phyloP scores from a whole-genome alignment of 2,797 vertebrate genomes.

The Arctocebus calabarensis region DNA sequence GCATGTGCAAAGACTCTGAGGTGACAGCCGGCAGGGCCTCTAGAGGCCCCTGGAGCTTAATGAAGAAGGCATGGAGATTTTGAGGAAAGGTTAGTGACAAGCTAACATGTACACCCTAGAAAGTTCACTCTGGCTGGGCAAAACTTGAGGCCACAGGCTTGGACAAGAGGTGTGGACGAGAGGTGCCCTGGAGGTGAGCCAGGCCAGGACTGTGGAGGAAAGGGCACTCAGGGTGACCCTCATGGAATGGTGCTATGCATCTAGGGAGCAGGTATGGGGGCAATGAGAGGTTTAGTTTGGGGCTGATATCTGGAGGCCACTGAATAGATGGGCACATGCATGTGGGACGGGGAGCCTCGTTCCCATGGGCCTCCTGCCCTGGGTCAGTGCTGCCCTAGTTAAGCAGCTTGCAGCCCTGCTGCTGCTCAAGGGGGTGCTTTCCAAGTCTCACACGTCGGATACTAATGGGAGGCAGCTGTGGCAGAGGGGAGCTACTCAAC shows the following conservation, averaged over 20 bases:
- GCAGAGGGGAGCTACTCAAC: background rate
- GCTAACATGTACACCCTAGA: background rate
- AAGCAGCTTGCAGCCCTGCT: background rate
- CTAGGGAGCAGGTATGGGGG: background rate
- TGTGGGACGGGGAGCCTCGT: background rate
- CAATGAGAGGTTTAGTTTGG: background rate
- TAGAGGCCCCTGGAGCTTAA: background rate
- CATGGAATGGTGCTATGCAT: background rate
- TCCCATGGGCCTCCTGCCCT: slow-evolving; percentile 17
- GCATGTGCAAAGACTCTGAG: background rate
- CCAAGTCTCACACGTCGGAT: slow-evolving; percentile 28
- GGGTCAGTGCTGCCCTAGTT: background rate
- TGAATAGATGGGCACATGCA: background rate
- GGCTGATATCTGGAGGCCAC: background rate
- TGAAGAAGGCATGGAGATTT: background rate
- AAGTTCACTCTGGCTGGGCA: background rate
- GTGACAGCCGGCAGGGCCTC: background rate
- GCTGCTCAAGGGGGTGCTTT: background rate
- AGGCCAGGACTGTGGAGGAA: background rate
- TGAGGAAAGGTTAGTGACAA: background rate
- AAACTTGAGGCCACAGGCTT: background rate
- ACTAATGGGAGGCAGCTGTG: slow-evolving; percentile 71
- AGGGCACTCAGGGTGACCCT: background rate
- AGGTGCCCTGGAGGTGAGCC: background rate
- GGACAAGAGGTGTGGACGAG: background rate